Evolutionary conservation across 2,888 invertebrate genomes (phyloP), one percentile per base, ranked within the genome.

Genomic region (Thereva nobilitata): DNA sequence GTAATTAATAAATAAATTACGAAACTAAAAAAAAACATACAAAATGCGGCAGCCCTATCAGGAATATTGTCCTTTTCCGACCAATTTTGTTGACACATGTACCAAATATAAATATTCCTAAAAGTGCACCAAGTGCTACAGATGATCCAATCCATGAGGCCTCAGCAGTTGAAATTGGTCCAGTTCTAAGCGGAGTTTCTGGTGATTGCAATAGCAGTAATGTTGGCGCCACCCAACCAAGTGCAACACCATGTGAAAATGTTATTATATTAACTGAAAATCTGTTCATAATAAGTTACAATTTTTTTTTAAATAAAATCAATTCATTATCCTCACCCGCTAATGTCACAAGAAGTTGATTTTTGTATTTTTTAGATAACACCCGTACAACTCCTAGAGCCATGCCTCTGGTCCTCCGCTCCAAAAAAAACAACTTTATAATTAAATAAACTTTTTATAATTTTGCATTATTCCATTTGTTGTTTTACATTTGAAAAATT

Each of bases 191-290:
- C 12, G 69, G 71, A 2, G 2, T 5, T 38, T 53, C n/a, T 1
- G 23, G 3, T 8, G 75, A 75, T 52, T 75, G 74, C 47, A 79
- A 68, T 67, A 73, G 68, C 0, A 73, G 72, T 45, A 79, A 47
- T 73, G 77, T 77, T 6, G 79, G 78, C 0, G 79, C 74, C 2
- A 79, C 67, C 79, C 79, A 79, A 3, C 79, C 79, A 47, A 78
- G 54, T 4, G 72, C 75, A 34, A 77, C 73, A 66, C 79, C 79
- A 75, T 79, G 78, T 8, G 75, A 73, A 49, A 78, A 68, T 57
- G 76, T 71, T 52, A 79, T 74, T 23, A 79, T 65, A 5, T 75
- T 76, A 5, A 74, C 79, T 79, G 64, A 2, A 71, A 57, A 63
- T 23, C 23, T 23, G 23, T 23, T 23, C 23, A 23, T 23, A 23